A percentile compares a stretch with the other conserved stretches of the same genome.
Conservation (phyloP, 2,888 invertebrate genomes). For the Drosophila nigritarsus region DNA sequence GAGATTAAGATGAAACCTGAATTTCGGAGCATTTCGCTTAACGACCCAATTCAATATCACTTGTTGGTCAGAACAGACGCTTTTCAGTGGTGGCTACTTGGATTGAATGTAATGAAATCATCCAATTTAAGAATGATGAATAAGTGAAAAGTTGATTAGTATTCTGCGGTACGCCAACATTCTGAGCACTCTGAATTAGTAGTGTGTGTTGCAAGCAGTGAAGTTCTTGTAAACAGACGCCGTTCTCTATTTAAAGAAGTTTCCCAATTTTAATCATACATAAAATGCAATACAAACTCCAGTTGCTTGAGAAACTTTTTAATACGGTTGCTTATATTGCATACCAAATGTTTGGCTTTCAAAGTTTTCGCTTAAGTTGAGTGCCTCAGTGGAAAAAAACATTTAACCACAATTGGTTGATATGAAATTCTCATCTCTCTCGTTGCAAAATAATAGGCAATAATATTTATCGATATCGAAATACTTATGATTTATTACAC, state of each 20-base stretch:
- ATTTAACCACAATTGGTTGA: neutral
- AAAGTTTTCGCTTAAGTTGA: neutral
- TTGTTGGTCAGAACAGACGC: constrained; percentile 48
- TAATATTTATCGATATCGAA: neutral
- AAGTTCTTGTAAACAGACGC: neutral
- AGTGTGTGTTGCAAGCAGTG: neutral
- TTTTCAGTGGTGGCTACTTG: constrained; percentile 8
- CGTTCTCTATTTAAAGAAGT: neutral
- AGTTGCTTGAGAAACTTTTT: neutral
- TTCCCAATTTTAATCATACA: neutral
- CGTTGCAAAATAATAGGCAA: neutral
- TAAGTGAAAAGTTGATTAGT: constrained; percentile 46
- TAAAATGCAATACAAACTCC: neutral
- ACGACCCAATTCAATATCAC: constrained; percentile 56
- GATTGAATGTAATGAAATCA: constrained; percentile 22
- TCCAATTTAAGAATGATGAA: constrained; percentile 32
- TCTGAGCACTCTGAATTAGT: constrained; percentile 17
- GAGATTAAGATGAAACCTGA: constrained; percentile 10
- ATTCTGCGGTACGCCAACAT: constrained; percentile 21
- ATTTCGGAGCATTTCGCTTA: constrained; percentile 35
- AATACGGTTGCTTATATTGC: neutral
- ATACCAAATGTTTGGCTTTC: neutral
- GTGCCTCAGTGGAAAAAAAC: neutral
- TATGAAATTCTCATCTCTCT: too few relatives aligned
- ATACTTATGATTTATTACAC: neutral